Base-by-base conservation (phyloP, 2,888 invertebrate genomes). In the Volucella zonaria region DNA sequence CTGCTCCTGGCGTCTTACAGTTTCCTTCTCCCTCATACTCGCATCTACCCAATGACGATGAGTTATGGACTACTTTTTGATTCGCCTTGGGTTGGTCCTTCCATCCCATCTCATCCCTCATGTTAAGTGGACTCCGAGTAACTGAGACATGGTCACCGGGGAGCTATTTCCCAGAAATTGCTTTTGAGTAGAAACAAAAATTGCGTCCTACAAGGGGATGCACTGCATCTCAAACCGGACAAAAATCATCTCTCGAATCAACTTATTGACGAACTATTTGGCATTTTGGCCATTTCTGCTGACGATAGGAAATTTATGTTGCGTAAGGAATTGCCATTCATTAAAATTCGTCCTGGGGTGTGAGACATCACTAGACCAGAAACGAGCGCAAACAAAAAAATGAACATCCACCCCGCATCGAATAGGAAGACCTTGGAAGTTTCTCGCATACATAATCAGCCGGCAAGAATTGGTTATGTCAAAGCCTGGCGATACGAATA, bases 291-390 rank as follows among this genome's bases (percentile, higher is more conserved):
- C 38, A 64, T 40, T 76, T 67, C 61, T 38, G 75, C 66, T 75
- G 80, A 73, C 80, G 71, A 85, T 80, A 42, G 59, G 15, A 80
- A 86, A 74, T 83, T 83, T 80, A 83, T 87, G 87, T 81, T 85
- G 85, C 85, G 85, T 78, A 85, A 87, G 81, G 62, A 85, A 87
- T 81, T 80, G 81, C 58, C 76, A 52, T 77, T 75, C 75, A 86
- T 80, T 82, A 79, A 79, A 82, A 79, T 78, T 51, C 67, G 23
- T 54, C 11, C 40, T 2, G 15, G 49, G 58, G 43, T 64, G 56
- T 38, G 47, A 38, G 14, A 15, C 23, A 43, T 14, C 12, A 14
- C n/a, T 49, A 14, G 14, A 11, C 4, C 12, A 10, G 8, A 15
- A 15, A 31, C 12, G 43, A 23, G 23, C 43, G 15, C 11, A 14